phyloP scores from a whole-genome alignment of 1,140 invertebrate species.

The Diorhabda elongata region DNA sequence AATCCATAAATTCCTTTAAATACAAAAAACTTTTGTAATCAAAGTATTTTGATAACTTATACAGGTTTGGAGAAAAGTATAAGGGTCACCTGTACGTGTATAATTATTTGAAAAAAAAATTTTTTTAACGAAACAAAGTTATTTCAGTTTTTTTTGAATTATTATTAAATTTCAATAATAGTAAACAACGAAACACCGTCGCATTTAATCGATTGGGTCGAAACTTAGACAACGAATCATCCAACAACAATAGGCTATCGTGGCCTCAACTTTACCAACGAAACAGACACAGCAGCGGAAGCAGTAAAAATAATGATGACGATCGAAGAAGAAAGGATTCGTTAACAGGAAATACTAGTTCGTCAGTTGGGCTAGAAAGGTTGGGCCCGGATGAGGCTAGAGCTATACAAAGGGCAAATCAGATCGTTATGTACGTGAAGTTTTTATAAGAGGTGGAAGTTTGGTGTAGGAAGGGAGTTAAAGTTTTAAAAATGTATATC shows the following conservation, averaged over 20 bases:
- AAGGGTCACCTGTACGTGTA: too few relatives aligned
- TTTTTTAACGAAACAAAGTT: too few relatives aligned
- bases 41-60: too few relatives aligned
- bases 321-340: constrained; percentile 38
- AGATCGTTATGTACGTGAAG: constrained; percentile 76
- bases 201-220: constrained; percentile 32
- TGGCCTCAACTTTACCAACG: constrained; percentile 45
- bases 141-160: constrained; percentile 5
- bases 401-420: constrained; percentile 76
- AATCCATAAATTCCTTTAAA: too few relatives aligned
- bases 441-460: constrained; percentile 6
- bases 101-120: too few relatives aligned
- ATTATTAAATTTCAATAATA: constrained; percentile 19
- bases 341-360: constrained; percentile 23
- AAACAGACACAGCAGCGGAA: constrained; percentile 26
- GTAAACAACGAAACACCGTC: constrained; percentile 44
- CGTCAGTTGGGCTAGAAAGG: constrained; percentile 52
- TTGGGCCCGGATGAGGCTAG: constrained; percentile 67
- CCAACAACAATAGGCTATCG: constrained; percentile 40
- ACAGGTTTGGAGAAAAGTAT: too few relatives aligned
- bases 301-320: constrained; percentile 24
- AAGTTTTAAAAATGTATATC: too few relatives aligned
- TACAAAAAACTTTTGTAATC: too few relatives aligned
- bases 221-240: constrained; percentile 34
- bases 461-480: neutral